Conservation (phyloP, 2,888 invertebrate genomes). For the Vandiemenella viatica region DNA sequence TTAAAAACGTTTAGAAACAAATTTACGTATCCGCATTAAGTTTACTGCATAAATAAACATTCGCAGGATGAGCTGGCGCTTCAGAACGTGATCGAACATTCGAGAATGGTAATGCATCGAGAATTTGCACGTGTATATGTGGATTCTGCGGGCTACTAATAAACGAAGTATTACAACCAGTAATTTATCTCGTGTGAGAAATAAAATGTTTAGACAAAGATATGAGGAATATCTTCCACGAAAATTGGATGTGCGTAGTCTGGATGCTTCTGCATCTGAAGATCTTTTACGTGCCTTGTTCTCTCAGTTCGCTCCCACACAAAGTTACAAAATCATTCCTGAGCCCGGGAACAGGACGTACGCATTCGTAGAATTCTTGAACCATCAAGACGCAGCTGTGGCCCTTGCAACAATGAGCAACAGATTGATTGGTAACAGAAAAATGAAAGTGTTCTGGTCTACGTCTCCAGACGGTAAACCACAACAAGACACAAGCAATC, state of each 20-base stretch:
- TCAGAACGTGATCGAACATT: slow-evolving; percentile 12
- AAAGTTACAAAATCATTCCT: slow-evolving; percentile 97
- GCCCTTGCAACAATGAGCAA: slow-evolving; percentile 99
- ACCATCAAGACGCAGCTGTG: slow-evolving; percentile 89
- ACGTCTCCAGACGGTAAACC: slow-evolving; percentile 96
- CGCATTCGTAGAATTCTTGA: slow-evolving; percentile 96
- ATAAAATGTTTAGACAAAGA: slow-evolving; percentile 30
- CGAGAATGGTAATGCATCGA: slow-evolving; percentile 15
- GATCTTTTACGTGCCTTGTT: slow-evolving; percentile 89
- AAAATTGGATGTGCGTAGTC: slow-evolving; percentile 95
- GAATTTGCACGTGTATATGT: slow-evolving; percentile 17
- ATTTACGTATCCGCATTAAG: too few species aligned
- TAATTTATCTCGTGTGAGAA: slow-evolving; percentile 8
- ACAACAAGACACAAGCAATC: slow-evolving; percentile 93
- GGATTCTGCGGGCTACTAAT: slow-evolving; percentile 14
- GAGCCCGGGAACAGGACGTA: slow-evolving; percentile 98
- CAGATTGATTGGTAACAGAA: slow-evolving; percentile 89
- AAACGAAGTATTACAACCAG: slow-evolving; percentile 13
- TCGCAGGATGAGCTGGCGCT: too few species aligned
- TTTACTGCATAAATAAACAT: too few species aligned
- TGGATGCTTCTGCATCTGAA: slow-evolving; percentile 86
- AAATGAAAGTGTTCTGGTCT: slow-evolving; percentile 99
- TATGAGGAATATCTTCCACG: slow-evolving; percentile 90
- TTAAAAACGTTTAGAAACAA: too few species aligned
- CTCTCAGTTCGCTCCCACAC: slow-evolving; percentile 92